Conservation (phyloP, 2,888 invertebrate genomes). For the Trisateles emortualis region DNA sequence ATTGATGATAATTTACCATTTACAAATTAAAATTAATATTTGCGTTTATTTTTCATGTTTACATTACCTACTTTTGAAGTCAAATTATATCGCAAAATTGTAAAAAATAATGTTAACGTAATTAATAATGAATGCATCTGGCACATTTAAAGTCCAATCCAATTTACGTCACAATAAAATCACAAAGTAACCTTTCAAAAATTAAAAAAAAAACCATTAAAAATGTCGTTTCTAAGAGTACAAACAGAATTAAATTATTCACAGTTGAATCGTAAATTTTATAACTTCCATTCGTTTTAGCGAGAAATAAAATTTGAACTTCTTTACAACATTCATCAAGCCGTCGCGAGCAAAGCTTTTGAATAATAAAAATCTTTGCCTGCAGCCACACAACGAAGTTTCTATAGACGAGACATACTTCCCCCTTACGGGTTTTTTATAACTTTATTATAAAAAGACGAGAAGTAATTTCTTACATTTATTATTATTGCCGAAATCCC, state of each 20-base stretch:
- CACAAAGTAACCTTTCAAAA: constrained; percentile 31
- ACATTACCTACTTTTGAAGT: too few species aligned
- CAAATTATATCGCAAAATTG: background rate
- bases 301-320: constrained; percentile 77
- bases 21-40: too few species aligned
- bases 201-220: constrained; percentile 42
- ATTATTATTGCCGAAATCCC: constrained; percentile 59
- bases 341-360: constrained; percentile 78
- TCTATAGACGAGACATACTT: constrained; percentile 43
- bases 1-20: too few species aligned
- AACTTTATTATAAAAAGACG: constrained; percentile 57
- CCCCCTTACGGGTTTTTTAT: constrained; percentile 45
- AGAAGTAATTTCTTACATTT: constrained; percentile 61
- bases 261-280: constrained; percentile 65
- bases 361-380: constrained; percentile 77
- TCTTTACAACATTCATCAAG: constrained; percentile 81
- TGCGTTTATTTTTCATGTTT: background rate
- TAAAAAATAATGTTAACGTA: background rate
- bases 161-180: constrained; percentile 29
- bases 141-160: constrained; percentile 14
- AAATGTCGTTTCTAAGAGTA: constrained; percentile 41
- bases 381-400: constrained; percentile 43
- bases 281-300: constrained; percentile 66
- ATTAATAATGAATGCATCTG: constrained; percentile 9
- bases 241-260: constrained; percentile 58